Conservation (phyloP, 30 jellyfish, hydroid and myxozoan species). For the Chrysaora quinquecirrha region DNA sequence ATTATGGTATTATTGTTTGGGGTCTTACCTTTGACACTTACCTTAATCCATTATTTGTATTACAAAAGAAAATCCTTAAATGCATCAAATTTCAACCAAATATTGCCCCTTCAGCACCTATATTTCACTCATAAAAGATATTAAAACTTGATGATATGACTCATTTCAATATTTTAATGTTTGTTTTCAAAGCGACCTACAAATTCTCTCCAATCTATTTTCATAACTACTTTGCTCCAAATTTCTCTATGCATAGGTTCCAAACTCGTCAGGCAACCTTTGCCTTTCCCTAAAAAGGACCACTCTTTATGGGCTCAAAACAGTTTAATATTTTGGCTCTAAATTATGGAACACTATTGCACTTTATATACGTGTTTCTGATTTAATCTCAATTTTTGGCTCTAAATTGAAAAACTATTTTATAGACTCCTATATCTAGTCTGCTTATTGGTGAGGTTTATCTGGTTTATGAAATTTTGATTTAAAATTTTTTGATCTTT, state of each 20-base stretch:
- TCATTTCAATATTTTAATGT: slow-evolving; percentile 12
- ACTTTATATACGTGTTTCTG: slow-evolving; percentile 35
- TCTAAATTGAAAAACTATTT: slow-evolving; percentile 19
- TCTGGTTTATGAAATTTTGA: slow-evolving; percentile 22
- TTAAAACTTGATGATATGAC: slow-evolving; percentile 6
- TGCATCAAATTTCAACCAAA: slow-evolving; percentile 14
- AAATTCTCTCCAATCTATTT: slow-evolving; percentile 13
- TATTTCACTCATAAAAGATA: slow-evolving; percentile 17
- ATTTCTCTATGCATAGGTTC: slow-evolving; percentile 13
- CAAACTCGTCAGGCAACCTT: slow-evolving; percentile 35
- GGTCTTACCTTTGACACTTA: slow-evolving; percentile 33
- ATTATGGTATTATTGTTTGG: slow-evolving; percentile 40
- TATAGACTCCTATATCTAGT: slow-evolving; percentile 25
- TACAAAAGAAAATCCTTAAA: slow-evolving; percentile 38
- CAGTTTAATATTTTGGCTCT: slow-evolving; percentile 34
- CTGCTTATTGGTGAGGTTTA: slow-evolving; percentile 9
- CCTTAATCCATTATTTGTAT: slow-evolving; percentile 11
- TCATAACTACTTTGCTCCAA: slow-evolving; percentile 26
- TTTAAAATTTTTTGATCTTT: neutral
- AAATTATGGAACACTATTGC: slow-evolving; percentile 29
- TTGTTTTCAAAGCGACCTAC: slow-evolving; percentile 4
- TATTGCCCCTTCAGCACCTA: slow-evolving; percentile 13
- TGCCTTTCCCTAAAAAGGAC: slow-evolving; percentile 24
- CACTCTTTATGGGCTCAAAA: slow-evolving; percentile 15
- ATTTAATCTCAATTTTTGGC: slow-evolving; percentile 19